phyloP scores from a whole-genome alignment of 1,140 invertebrate species.

The Meloidogyne floridensis region DNA sequence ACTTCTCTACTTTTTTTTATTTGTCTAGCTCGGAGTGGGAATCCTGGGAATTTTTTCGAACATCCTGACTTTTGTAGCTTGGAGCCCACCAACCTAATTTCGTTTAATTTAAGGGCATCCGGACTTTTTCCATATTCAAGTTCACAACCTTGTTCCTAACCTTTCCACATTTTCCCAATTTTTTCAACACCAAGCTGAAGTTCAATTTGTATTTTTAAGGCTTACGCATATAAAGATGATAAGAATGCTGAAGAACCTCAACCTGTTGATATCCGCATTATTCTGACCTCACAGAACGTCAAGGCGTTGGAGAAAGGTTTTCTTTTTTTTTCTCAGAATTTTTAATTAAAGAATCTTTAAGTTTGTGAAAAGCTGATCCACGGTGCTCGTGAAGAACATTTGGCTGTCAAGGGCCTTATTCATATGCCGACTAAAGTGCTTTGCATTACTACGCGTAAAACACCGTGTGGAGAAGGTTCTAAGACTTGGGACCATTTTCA shows the following conservation, averaged over 20 bases:
- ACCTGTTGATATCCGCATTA: conserved; percentile 80
- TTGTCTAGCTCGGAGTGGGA: too few species aligned
- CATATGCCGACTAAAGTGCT: conserved; percentile 92
- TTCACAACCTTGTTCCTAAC: too few species aligned
- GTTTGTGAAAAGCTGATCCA: conserved; percentile 92
- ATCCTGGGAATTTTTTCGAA: too few species aligned
- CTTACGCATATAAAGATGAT: conserved; percentile 53
- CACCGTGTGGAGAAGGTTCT: conserved; percentile 99
- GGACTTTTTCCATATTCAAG: too few species aligned
- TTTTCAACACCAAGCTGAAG: too few species aligned
- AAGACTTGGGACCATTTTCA: conserved; percentile 91
- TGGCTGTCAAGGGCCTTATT: conserved; percentile 93
- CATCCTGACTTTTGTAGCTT: too few species aligned
- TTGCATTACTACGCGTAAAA: conserved; percentile 97
- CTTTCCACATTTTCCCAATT: too few species aligned
- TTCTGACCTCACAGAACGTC: conserved; percentile 92
- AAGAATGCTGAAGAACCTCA: conserved; percentile 50
- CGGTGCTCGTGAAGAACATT: conserved; percentile 91
- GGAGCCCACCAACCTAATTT: too few species aligned
- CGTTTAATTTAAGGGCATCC: too few species aligned
- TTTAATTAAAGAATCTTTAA: conserved; percentile 62
- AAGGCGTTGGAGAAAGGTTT: conserved; percentile 91
- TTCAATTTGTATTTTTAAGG: conserved; percentile 29
- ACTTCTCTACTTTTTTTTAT: too few species aligned
- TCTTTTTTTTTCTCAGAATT: background rate